Base-by-base conservation (phyloP, 2,113 vertebrate genomes). In the Phalacrocorax carbo region DNA sequence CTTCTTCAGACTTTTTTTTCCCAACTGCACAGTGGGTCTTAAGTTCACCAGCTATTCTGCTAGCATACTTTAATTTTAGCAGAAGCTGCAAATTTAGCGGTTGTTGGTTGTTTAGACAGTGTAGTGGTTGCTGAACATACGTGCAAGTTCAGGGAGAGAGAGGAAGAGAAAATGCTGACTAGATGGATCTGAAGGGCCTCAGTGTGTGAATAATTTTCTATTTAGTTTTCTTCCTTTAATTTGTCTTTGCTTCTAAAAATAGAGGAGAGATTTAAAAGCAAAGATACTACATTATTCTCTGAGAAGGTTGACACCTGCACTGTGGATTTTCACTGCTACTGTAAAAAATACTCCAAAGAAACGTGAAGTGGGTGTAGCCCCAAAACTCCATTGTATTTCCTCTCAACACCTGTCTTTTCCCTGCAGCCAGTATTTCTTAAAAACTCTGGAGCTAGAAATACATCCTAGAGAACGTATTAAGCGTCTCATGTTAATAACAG, bases 401-500 rank as follows among this genome's bases (percentile, higher is more conserved):
- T 81, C 18, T 49, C 52, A 58, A 65, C 88, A 16, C 22, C 51
- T 61, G 13, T 54, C 23, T 90, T 84, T 57, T 7, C 70, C n/a
- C 16, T 64, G 57, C 48, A 89, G 17, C 30, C 30, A 44, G 1
- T 76, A n/a, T 69, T 57, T 93, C 32, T 65, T 76, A 44, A 85
- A 92, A 93, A 20, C 27, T 78, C 49, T 57, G 13, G 25, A 79
- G 54, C 66, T 84, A 69, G 58, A 91, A 94, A 22, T 92, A 72
- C 4, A 46, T 92, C 20, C 48, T 82, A 40, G 86, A 66, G 55
- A 84, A 44, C 64, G 7, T 88, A 32, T 81, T 88, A 95, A 86
- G 77, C 25, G 48, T 92, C 81, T 92, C 77, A 44, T 86, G 85
- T 89, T 95, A 89, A 85, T 79, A 85, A 91, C 58, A 76, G 58